Evolutionary conservation across 1,140 invertebrate species (phyloP).

Genomic region (Kradibia gibbosae): DNA sequence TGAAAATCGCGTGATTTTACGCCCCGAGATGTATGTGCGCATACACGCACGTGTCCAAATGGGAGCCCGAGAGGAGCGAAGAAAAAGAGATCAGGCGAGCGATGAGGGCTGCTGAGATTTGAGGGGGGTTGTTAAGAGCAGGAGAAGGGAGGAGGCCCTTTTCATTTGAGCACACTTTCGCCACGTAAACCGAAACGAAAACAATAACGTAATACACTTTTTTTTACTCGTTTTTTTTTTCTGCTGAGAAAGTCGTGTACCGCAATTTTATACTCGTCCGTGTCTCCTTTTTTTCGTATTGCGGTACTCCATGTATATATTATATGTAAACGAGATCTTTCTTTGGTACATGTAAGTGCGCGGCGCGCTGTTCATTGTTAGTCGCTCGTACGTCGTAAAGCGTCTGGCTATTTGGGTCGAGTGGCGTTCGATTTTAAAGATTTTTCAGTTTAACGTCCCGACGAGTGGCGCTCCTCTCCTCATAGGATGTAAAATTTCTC

Average conservation of each 20-base stretch:
- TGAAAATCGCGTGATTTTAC: constrained; percentile 51
- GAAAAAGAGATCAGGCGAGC: background rate
- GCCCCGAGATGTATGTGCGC: constrained; percentile 11
- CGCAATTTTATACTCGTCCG: constrained; percentile 26
- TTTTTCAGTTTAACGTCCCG: constrained; percentile 16
- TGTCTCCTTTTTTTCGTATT: constrained; percentile 29
- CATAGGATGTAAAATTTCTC: constrained; percentile 7
- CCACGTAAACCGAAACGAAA: constrained; percentile 36
- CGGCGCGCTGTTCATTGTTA: constrained; percentile 27
- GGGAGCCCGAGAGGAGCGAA: background rate
- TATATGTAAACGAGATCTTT: constrained; percentile 33
- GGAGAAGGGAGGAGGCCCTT: constrained; percentile 21
- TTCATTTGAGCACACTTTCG: constrained; percentile 35
- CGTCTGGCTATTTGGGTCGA: constrained; percentile 40
- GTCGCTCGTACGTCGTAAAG: constrained; percentile 36
- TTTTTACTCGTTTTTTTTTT: constrained; percentile 31
- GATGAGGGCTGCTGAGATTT: background rate
- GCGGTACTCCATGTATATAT: constrained; percentile 17
- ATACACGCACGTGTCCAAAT: background rate
- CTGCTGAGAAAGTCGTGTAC: constrained; percentile 1
- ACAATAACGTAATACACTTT: constrained; percentile 36
- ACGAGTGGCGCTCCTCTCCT: constrained; percentile 16
- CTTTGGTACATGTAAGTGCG: background rate
- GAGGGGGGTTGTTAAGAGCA: background rate
- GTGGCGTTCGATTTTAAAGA: constrained; percentile 35